Base-by-base conservation (phyloP, 2,888 invertebrate genomes). In the Eristalinus sepulchralis region DNA sequence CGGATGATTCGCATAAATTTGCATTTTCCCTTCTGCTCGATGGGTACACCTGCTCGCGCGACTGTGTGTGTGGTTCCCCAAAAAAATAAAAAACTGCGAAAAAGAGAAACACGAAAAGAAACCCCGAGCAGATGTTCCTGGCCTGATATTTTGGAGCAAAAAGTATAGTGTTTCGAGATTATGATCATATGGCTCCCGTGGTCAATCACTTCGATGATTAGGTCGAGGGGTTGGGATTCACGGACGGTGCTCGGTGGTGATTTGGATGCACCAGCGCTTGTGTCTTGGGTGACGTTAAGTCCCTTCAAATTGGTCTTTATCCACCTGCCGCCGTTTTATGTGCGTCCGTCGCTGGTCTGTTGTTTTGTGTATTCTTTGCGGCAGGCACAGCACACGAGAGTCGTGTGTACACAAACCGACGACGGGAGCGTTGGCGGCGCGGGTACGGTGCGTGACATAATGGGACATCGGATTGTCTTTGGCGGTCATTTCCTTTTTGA, bases 1-100 rank as follows among this genome's bases (percentile, higher is more conserved):
- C 53, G 67, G 77, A 82, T 85, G 70, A 85, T 77, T 77, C 81
- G 81, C 76, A 72, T 85, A 62, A 85, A 85, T 85, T 85, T 85
- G 82, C 85, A 85, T 85, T 85, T 85, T 85, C 24, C 71, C 31
- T 67, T 81, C 72, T 81, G 76, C 77, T 11, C 27, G 22, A 22
- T 64, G 31, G 53, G 62, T 85, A 63, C 85, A 85, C 85, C 85
- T 85, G 85, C 77, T 72, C 63, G 47, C 72, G 64, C 77, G n/a
- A n/a, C 81, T 85, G 84, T 85, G 81, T 76, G 76, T 85, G n/a
- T 59, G 71, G 71, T 17, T 60, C 47, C 22, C 2, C 27, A 27
- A 27, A 27, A 27, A 27, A n/a, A n/a, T n/a, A 57, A 77, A 68
- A n/a, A 0, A 22, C 53, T 1, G 11, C 57, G 57, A 27, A 24